Evolutionary conservation across 64 coral and sea anemone genomes (phyloP).

Genomic region (Stichodactyla mertensii): DNA sequence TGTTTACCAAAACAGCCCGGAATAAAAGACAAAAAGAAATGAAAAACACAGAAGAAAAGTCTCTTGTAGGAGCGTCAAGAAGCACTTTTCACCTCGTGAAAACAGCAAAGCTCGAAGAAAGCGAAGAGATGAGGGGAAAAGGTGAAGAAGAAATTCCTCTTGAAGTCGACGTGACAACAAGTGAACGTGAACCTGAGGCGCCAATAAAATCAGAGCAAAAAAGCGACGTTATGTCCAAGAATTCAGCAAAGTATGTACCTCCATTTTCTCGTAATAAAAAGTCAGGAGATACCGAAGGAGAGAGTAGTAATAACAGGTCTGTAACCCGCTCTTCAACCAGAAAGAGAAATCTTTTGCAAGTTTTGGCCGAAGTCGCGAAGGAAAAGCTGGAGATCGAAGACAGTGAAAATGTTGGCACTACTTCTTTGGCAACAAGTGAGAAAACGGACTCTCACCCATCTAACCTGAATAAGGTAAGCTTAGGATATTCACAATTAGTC

Average conservation of each 20-base stretch:
- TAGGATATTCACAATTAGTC: too few species aligned
- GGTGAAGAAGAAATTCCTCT: constrained; percentile 6
- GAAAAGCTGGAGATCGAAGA: background rate
- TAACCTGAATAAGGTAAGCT: background rate
- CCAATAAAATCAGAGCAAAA: background rate
- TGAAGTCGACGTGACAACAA: background rate
- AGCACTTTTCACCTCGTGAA: background rate
- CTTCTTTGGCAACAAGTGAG: background rate
- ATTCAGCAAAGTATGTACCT: background rate
- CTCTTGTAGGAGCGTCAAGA: background rate
- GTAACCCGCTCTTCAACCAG: background rate
- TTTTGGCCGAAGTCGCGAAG: background rate
- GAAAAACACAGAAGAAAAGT: background rate
- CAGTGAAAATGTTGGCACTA: background rate
- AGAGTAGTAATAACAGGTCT: background rate
- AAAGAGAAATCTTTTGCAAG: background rate
- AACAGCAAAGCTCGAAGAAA: background rate
- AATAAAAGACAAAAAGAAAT: background rate
- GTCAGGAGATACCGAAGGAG: background rate
- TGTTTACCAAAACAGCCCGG: background rate
- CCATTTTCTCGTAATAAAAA: background rate
- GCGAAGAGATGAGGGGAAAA: background rate
- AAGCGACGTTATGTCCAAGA: background rate
- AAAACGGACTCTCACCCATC: background rate
- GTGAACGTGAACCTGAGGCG: background rate